These are phyloP conservation scores for Drosophila tristis DNA, from an alignment of 1,140 invertebrate species.

Conservation along the genomic window DNA sequence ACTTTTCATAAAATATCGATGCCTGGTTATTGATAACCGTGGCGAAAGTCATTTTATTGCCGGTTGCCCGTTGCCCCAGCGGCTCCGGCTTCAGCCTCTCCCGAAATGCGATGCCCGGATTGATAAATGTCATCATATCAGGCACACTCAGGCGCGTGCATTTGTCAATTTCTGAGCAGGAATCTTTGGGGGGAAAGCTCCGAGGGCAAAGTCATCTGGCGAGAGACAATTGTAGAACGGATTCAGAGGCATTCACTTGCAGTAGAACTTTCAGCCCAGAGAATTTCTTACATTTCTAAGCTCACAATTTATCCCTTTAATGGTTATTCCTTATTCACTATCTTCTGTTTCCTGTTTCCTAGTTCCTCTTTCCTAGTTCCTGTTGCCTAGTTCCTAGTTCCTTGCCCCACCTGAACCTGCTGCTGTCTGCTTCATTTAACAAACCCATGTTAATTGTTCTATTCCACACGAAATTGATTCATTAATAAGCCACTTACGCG, in stretches of 20 bases:
- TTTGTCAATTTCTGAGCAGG: slow-evolving; percentile 8
- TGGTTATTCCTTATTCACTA: no score
- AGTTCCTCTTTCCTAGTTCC: no score
- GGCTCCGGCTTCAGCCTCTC: slow-evolving; percentile 8
- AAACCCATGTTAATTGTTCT: slow-evolving; percentile 31
- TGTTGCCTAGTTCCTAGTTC: no score
- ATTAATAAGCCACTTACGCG: slow-evolving; percentile 39
- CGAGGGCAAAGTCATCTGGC: no score
- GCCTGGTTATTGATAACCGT: slow-evolving; percentile 78
- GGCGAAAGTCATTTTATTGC: slow-evolving; percentile 76
- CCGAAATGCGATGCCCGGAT: slow-evolving; percentile 13
- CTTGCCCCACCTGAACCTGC: no score
- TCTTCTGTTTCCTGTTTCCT: no score
- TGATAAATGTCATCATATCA: slow-evolving; percentile 70
- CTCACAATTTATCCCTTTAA: no score
- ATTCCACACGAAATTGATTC: slow-evolving; percentile 31
- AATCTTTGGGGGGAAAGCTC: no score
- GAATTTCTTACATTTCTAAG: no score
- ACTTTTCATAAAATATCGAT: slow-evolving; percentile 82
- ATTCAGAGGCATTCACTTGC: no score
- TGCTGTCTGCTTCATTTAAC: slow-evolving; percentile 6
- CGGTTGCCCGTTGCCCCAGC: slow-evolving; percentile 21
- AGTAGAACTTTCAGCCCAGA: no score
- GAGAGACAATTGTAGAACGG: no score
- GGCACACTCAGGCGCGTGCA: slow-evolving; percentile 36